Conservation (phyloP, 1,140 invertebrate species). For the Macrobrachium nipponense region DNA sequence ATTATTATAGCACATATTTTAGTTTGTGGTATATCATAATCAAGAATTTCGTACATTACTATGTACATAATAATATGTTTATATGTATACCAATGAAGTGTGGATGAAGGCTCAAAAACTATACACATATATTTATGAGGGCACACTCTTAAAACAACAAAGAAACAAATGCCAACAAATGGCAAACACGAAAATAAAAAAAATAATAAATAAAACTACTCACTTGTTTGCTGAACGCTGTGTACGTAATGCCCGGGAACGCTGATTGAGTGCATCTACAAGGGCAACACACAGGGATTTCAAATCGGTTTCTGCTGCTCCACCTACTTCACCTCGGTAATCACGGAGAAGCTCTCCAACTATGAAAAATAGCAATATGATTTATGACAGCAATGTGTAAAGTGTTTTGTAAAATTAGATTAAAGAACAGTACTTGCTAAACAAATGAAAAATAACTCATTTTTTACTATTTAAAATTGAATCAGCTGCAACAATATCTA, state of each 20-base stretch:
- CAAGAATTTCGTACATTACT: too few species aligned
- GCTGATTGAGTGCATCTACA: slow-evolving; percentile 55
- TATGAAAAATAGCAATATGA: not conserved
- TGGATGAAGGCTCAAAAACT: not conserved
- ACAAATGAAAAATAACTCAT: too few species aligned
- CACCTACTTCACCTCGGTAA: slow-evolving; percentile 51
- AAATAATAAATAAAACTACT: not conserved
- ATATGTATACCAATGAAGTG: not conserved
- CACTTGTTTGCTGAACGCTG: slow-evolving; percentile 57
- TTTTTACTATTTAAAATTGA: too few species aligned
- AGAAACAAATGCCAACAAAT: not conserved
- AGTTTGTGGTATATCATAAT: too few species aligned
- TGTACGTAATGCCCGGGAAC: slow-evolving; percentile 41
- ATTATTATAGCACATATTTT: too few species aligned
- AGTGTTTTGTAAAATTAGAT: not conserved
- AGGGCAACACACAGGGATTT: slow-evolving; percentile 54
- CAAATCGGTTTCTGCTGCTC: slow-evolving; percentile 47
- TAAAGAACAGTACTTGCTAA: not conserved
- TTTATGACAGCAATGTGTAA: not conserved
- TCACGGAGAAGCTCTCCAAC: slow-evolving; percentile 54
- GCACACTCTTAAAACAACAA: too few species aligned
- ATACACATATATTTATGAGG: too few species aligned
- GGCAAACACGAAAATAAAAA: not conserved
- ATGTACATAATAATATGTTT: too few species aligned
- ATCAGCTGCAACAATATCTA: too few species aligned